A percentile compares a stretch with the other conserved stretches of the same genome.
Conservation (phyloP, 2,888 invertebrate genomes). For the Aleiodes alternator region DNA sequence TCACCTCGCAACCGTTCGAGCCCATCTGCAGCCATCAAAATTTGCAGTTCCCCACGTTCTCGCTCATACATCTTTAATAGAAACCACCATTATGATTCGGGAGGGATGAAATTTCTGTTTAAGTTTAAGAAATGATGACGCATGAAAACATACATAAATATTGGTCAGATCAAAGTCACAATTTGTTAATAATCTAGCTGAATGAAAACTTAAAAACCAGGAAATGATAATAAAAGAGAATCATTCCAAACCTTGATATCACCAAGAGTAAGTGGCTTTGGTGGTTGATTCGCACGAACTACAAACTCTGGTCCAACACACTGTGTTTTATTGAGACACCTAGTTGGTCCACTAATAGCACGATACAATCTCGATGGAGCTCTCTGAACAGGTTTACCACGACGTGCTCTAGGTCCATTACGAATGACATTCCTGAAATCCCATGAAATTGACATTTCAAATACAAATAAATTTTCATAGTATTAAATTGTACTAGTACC, state of each 20-base stretch:
- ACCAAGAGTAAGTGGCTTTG: slow-evolving; percentile 80
- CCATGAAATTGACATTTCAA: not conserved
- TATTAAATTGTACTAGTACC: slow-evolving; percentile 54
- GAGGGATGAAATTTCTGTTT: too few relatives aligned
- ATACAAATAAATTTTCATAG: not conserved
- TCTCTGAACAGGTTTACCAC: slow-evolving; percentile 83
- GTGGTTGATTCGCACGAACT: slow-evolving; percentile 82
- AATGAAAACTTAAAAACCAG: too few relatives aligned
- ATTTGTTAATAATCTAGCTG: too few relatives aligned
- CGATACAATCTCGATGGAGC: slow-evolving; percentile 84
- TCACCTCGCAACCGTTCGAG: too few relatives aligned
- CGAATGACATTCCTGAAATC: slow-evolving; percentile 56
- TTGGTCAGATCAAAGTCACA: too few relatives aligned
- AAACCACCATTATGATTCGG: too few relatives aligned
- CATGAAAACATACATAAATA: too few relatives aligned
- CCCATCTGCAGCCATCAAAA: too few relatives aligned
- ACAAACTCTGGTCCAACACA: slow-evolving; percentile 86
- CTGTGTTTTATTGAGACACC: slow-evolving; percentile 74
- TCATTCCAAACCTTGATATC: slow-evolving; percentile 74
- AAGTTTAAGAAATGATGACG: too few relatives aligned
- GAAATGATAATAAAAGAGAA: too few relatives aligned
- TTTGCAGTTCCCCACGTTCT: too few relatives aligned
- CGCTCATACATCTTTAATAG: too few relatives aligned
- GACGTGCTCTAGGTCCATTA: slow-evolving; percentile 71
- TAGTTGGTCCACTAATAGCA: slow-evolving; percentile 76